phyloP scores from a whole-genome alignment of 1,140 invertebrate genomes.

The Schlechtendalia chinensis region DNA sequence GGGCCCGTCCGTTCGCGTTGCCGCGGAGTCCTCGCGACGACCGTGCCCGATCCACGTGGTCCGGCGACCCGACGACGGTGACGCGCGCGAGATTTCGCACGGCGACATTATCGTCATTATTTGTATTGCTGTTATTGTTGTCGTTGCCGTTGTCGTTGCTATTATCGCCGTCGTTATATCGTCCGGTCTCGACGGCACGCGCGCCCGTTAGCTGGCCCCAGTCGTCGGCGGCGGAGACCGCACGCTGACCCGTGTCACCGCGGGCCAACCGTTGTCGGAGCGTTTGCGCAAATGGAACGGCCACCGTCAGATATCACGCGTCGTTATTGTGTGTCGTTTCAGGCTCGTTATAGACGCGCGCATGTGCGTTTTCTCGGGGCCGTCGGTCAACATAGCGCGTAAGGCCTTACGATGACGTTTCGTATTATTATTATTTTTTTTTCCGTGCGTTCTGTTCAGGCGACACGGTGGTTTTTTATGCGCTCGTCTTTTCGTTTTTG shows the following conservation, averaged over 20 bases:
- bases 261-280: conserved; percentile 37
- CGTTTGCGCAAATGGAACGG: conserved; percentile 33
- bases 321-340: not conserved
- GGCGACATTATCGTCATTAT: not conserved
- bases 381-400: conserved; percentile 29
- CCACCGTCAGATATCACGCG: not conserved
- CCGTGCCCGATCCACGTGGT: no score
- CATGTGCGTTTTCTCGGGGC: conserved; percentile 11
- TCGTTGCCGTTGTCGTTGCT: no score
- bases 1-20: not conserved
- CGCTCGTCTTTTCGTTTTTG: not conserved
- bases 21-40: no score
- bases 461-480: not conserved
- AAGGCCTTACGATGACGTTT: conserved; percentile 36
- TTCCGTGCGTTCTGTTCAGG: not conserved
- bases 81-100: conserved; percentile 10
- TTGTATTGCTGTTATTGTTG: not conserved
- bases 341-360: no score
- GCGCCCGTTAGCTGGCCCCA: no score
- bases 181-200: no score
- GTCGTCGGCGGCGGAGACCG: not conserved
- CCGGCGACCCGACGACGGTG: no score
- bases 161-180: no score
- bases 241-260: conserved; percentile 37
- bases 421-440: not conserved